A percentile compares a stretch with the other conserved stretches of the same genome.
Conservation (phyloP, 2,113 vertebrate genomes). For the Pogona vitticeps region DNA sequence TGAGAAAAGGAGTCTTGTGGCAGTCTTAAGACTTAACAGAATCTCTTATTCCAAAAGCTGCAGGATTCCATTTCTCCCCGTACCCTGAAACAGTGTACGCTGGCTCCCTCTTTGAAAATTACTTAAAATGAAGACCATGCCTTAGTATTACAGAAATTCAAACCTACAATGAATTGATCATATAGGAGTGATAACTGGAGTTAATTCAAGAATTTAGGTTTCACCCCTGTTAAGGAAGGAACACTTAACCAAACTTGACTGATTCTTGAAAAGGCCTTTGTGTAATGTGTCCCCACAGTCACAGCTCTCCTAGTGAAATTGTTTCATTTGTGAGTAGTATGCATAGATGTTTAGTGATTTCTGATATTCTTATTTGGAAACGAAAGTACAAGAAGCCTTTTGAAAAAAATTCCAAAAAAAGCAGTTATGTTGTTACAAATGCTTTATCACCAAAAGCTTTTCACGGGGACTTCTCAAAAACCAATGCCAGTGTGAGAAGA, state of each 20-base stretch:
- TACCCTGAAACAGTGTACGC: too few relatives aligned
- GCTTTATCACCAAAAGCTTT: not conserved
- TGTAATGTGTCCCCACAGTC: not conserved
- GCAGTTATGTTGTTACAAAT: not conserved
- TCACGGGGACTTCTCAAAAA: not conserved
- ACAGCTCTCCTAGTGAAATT: not conserved
- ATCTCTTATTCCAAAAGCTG: not conserved
- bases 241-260: not conserved
- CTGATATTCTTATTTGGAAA: not conserved
- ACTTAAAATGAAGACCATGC: too few relatives aligned
- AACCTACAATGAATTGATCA: not conserved
- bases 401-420: not conserved
- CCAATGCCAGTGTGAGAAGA: not conserved
- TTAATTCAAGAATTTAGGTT: too few relatives aligned
- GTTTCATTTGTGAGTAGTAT: not conserved
- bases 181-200: not conserved
- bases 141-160: not conserved
- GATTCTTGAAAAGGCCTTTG: not conserved
- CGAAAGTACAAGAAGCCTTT: not conserved
- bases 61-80: too few relatives aligned
- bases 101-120: too few relatives aligned
- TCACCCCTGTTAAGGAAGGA: rapidly evolving
- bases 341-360: not conserved
- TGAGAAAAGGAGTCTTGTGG: not conserved
- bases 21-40: not conserved